Percentiles rank a stretch among this genome's conserved stretches.
These are phyloP conservation scores for Hoplias malabaricus DNA, from an alignment of 2,113 vertebrate species.

Conservation along the genomic window DNA sequence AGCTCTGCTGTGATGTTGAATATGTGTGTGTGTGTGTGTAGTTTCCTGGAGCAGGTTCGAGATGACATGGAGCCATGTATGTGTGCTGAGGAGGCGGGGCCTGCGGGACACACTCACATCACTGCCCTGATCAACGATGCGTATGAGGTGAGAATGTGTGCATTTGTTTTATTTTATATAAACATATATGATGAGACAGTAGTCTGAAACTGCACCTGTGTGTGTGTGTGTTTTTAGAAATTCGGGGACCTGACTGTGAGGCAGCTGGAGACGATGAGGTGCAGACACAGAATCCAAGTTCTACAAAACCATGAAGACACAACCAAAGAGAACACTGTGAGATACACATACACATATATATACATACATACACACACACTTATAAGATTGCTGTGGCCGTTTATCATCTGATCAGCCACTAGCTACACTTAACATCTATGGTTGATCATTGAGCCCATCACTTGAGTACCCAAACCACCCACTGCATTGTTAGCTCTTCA, in stretches of 20 bases:
- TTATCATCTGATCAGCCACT: too few relatives aligned
- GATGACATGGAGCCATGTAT: slow-evolving; percentile 73
- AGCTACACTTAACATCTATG: too few relatives aligned
- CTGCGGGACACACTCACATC: slow-evolving; percentile 76
- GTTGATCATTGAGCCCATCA: too few relatives aligned
- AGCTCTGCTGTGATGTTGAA: too few relatives aligned
- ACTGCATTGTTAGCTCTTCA: too few relatives aligned
- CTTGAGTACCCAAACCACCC: too few relatives aligned
- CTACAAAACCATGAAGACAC: slow-evolving; percentile 92
- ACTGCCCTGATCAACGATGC: slow-evolving; percentile 85
- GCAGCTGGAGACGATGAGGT: slow-evolving; percentile 87
- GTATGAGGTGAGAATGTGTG: slow-evolving; percentile 77
- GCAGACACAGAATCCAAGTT: slow-evolving; percentile 87
- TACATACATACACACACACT: slow-evolving; percentile 1
- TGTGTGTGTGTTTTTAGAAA: slow-evolving; percentile 70
- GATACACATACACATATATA: slow-evolving; percentile 46
- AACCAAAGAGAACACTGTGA: slow-evolving; percentile 92
- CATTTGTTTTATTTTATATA: too few relatives aligned
- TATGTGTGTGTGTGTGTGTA: slow-evolving; percentile 54
- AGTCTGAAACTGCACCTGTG: slow-evolving; percentile 46
- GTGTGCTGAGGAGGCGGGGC: slow-evolving; percentile 67
- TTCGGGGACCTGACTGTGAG: slow-evolving; percentile 87
- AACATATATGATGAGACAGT: too few relatives aligned
- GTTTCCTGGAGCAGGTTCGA: slow-evolving; percentile 90
- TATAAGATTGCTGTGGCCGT: neutral